Evolutionary conservation across 2,113 vertebrate genomes (phyloP), one percentile per base, ranked within the genome.

Genomic region (Myrmecophaga tridactyla): DNA sequence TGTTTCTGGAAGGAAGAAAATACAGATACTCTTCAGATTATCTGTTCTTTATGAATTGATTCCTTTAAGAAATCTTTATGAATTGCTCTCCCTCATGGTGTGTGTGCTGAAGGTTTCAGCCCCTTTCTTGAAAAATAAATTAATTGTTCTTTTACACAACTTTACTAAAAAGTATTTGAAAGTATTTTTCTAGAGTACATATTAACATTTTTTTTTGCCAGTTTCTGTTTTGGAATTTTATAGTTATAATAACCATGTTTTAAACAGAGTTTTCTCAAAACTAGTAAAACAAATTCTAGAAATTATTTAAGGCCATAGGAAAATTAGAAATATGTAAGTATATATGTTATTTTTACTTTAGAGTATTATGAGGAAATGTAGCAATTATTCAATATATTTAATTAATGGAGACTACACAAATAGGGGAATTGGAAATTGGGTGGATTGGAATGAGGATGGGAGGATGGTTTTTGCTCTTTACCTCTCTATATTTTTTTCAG

Each of bases 351-450:
- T 90, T 90, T 82, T 87, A 90, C 65, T 31, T 72, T 92, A 51
- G 70, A 89, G 60, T 63, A 80, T 63, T 48, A 80, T 89, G 53
- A 90, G n/a, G 31, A 60, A 77, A 89, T 95, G 58, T 94, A 23
- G 7, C 34, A 83, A 21, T 53, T 80, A 62, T 51, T 43, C 58
- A 60, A 51, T 48, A 63, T 80, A 34, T 65, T 78, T 87, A n/a
- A 92, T 72, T 51, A 92, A 60, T 41, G 43, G 43, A 92, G 27
- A 77, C 11, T 92, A 34, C 9, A n/a, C 51, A 72, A 56, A 58
- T 10, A 60, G 27, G 77, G 14, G 34, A 76, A 14, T 77, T 78
- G 43, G 75, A 89, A 60, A 73, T 29, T 73, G 39, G 6, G 4
- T 89, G 7, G 3, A n/a, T 60, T n/a, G 21, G 46, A 31, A 17